phyloP scores from a whole-genome alignment of 1,140 invertebrate species.

The Caerostris extrusa region DNA sequence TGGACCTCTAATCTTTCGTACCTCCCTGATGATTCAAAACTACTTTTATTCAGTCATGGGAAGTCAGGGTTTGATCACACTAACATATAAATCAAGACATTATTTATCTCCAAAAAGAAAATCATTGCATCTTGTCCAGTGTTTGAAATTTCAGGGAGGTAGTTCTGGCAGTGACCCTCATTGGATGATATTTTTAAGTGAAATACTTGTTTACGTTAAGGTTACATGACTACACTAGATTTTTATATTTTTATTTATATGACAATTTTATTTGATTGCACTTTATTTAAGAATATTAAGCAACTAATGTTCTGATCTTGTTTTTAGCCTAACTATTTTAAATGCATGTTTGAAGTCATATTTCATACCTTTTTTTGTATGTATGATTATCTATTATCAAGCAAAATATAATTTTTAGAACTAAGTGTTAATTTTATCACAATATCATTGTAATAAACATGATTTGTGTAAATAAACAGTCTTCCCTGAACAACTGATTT shows the following conservation, averaged over 20 bases:
- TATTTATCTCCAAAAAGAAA: constrained; percentile 63
- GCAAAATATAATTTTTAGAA: constrained; percentile 11
- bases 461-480: background rate
- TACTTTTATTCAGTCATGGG: constrained; percentile 72
- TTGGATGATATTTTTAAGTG: constrained; percentile 49
- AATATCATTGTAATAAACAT: background rate
- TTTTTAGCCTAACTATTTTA: constrained; percentile 37
- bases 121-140: constrained; percentile 68
- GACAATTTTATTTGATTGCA: constrained; percentile 44
- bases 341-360: background rate
- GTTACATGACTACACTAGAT: constrained; percentile 68
- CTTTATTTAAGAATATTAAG: constrained; percentile 40
- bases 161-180: constrained; percentile 58
- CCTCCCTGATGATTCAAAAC: constrained; percentile 74
- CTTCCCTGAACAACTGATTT: background rate
- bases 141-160: constrained; percentile 75
- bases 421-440: background rate
- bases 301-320: background rate
- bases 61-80: constrained; percentile 53
- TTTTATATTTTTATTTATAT: constrained; percentile 49
- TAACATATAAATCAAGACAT: constrained; percentile 23
- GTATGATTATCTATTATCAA: constrained; percentile 28
- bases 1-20: constrained; percentile 67
- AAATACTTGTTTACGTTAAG: constrained; percentile 38
- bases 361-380: background rate